Conservation (phyloP, 2,113 vertebrate species). For the Hippocampus guttulatus region DNA sequence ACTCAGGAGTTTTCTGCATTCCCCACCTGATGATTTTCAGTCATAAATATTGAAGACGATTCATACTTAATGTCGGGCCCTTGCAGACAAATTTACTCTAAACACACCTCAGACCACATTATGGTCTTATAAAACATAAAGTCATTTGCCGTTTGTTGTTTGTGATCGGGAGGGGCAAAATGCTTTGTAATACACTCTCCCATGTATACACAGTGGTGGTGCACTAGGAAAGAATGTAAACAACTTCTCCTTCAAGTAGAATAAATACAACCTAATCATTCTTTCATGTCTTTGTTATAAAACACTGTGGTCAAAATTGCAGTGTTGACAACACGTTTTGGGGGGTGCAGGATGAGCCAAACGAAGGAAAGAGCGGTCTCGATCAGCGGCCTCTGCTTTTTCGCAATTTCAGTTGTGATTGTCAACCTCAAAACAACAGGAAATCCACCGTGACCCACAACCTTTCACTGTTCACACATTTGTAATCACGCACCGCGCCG, state of each 20-base stretch:
- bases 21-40: too few species aligned
- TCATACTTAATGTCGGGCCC: too few species aligned
- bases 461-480: constrained; percentile 56
- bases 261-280: neutral
- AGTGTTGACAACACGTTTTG: constrained; percentile 9
- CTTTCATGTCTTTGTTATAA: neutral
- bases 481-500: constrained; percentile 14
- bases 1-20: too few species aligned
- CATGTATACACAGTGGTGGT: too few species aligned
- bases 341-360: constrained; percentile 1
- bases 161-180: neutral
- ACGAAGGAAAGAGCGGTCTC: constrained; percentile 48
- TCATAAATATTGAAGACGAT: too few species aligned
- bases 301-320: neutral
- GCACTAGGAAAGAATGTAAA: neutral
- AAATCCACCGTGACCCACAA: constrained; percentile 67
- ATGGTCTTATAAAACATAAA: neutral
- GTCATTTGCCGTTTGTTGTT: neutral
- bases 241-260: neutral
- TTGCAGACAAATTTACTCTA: too few species aligned
- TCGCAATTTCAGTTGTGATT: constrained; percentile 61
- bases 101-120: too few species aligned
- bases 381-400: constrained; percentile 25
- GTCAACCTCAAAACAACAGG: constrained; percentile 70
- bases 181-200: neutral